Evolutionary conservation across 1,140 invertebrate species (phyloP), one percentile per base, ranked within the genome.

Genomic region (Leucophenga varia): DNA sequence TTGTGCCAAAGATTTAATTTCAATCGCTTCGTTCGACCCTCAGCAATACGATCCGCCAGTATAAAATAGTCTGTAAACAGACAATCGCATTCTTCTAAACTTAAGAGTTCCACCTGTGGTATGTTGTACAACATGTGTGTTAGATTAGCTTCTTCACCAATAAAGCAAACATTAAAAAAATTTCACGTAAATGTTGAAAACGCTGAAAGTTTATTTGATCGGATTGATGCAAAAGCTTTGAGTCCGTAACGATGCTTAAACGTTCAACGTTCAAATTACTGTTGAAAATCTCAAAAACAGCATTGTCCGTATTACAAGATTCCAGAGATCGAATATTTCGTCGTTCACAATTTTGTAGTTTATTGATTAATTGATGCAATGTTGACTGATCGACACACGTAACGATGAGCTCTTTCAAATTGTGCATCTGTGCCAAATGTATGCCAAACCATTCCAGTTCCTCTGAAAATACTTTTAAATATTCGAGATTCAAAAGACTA

Each of bases 71-170:
- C 18, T 20, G 21, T 2, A 38, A 64, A 64, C 0, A 7, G 14
- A 48, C 64, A 59, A 2, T 13, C 1, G 42, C 60, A 64, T 9
- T 31, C 3, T 0, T 60, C 44, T 32, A 64, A 45, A 19, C 54
- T 47, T 9, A 64, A n/a, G 4, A 53, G 8, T 8, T 64, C 41
- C 7, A 52, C 20, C 6, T 35, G 13, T 17, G 10, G 10, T 17
- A 41, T 43, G 13, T 43, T 37, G 0, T n/a, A 3, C 25, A 61
- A 21, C 7, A 55, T 12, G 4, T 10, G 17, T 12, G 43, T 13
- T 13, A 61, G 32, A 7, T 28, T 16, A 2, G 12, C 7, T 12
- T 12, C 9, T 17, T 18, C 7, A 10, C 10, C 1, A 4, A 61
- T 44, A 3, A 0, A 20, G 14, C 46, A 49, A 3, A 12, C 18